Evolutionary conservation across 35 echinoderm and acorn worm genomes (phyloP).

Genomic region (Stichopus chloronotus): DNA sequence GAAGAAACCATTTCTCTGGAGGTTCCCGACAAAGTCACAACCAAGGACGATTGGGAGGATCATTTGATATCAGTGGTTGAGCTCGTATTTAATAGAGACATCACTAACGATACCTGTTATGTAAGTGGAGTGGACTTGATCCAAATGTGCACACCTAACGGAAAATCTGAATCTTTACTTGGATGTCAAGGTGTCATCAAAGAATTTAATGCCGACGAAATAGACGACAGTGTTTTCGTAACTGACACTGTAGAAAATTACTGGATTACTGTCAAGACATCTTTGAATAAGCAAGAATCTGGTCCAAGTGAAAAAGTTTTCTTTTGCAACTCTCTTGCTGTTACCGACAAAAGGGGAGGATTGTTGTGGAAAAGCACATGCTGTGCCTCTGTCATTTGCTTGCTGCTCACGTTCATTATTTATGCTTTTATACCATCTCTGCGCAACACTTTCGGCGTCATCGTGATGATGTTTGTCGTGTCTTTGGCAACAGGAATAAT

Average conservation of each 20-base stretch:
- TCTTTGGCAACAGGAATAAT: neutral
- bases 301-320: neutral
- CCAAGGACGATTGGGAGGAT: neutral
- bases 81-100: neutral
- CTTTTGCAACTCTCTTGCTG: neutral
- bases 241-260: neutral
- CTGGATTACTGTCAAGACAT: neutral
- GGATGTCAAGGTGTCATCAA: neutral
- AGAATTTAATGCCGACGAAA: neutral
- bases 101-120: neutral
- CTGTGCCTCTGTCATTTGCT: neutral
- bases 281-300: neutral
- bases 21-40: neutral
- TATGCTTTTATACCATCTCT: neutral
- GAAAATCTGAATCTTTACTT: neutral
- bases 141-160: neutral
- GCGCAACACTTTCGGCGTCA: conserved; percentile 4
- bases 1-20: neutral
- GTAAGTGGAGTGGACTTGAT: neutral
- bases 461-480: neutral
- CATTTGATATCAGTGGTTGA: neutral
- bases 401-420: neutral
- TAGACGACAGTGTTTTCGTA: neutral
- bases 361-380: neutral
- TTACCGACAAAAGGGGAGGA: neutral